Percentiles rank a stretch among this genome's conserved stretches.
Evolutionary conservation across 1,140 invertebrate genomes (phyloP).

Genomic region (Venustaconcha ellipsiformis): DNA sequence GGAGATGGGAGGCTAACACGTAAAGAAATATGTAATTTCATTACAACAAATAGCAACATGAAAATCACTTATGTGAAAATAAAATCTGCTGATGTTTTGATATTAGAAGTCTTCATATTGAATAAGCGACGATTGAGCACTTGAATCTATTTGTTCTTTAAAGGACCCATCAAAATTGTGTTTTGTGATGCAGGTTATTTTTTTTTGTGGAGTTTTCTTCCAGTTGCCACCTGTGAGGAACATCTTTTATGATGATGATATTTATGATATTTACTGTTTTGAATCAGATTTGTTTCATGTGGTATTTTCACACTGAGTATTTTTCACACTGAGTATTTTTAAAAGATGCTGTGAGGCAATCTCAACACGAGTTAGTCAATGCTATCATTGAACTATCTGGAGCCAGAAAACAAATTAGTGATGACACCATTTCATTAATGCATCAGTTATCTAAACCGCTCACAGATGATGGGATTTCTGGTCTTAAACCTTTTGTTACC

Average conservation of each 20-base stretch:
- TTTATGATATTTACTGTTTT: slow-evolving; percentile 15
- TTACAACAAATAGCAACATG: no score
- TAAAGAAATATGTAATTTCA: no score
- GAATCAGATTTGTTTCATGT: neutral
- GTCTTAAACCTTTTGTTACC: slow-evolving; percentile 9
- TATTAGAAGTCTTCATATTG: slow-evolving; percentile 15
- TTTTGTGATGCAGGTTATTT: slow-evolving; percentile 11
- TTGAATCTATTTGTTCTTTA: slow-evolving; percentile 3
- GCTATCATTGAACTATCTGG: slow-evolving; percentile 1
- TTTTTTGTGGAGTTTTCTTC: slow-evolving; percentile 1
- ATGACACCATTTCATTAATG: slow-evolving; percentile 8
- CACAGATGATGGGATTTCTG: neutral
- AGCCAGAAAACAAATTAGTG: neutral
- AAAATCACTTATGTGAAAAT: neutral
- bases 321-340: neutral
- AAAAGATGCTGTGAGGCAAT: slow-evolving; percentile 4
- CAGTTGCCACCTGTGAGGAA: slow-evolving; percentile 8
- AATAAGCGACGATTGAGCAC: slow-evolving; percentile 12
- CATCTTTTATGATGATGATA: slow-evolving; percentile 6
- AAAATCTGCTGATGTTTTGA: slow-evolving; percentile 7
- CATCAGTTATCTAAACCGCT: slow-evolving; percentile 1
- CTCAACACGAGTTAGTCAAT: neutral
- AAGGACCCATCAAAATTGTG: neutral
- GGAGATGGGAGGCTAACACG: no score
- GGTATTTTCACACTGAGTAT: neutral